phyloP scores from a whole-genome alignment of 2,797 vertebrate species.

The Syngnathus rostellatus region DNA sequence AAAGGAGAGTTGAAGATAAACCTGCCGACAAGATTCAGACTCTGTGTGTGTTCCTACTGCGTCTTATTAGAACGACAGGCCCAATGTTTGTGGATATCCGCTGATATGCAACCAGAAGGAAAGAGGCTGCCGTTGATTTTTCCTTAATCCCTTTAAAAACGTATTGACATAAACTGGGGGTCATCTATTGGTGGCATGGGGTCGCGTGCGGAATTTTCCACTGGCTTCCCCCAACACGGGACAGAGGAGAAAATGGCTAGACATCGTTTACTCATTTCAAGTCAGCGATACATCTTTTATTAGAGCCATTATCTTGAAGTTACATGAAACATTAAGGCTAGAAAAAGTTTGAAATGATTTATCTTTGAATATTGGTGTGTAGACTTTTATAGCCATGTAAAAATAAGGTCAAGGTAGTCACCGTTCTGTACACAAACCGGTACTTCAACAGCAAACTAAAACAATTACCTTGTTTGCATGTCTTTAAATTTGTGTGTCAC shows the following conservation, averaged over 20 bases:
- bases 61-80: constrained; percentile 26
- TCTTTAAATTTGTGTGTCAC: neutral
- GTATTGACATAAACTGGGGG: constrained; percentile 31
- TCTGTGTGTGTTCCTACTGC: constrained; percentile 20
- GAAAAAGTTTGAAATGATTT: too few species aligned
- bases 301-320: too few species aligned
- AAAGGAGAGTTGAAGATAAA: constrained; percentile 36
- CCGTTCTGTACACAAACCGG: neutral
- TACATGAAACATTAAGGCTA: too few species aligned
- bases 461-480: neutral
- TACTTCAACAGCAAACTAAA: neutral
- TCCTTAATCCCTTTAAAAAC: constrained; percentile 28
- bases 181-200: constrained; percentile 17
- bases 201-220: constrained; percentile 36
- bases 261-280: neutral
- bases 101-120: constrained; percentile 31
- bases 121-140: constrained; percentile 34
- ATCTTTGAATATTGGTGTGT: too few species aligned
- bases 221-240: constrained; percentile 4
- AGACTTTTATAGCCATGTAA: neutral
- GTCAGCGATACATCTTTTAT: too few species aligned
- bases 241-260: neutral
- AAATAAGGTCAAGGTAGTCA: neutral
- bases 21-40: constrained; percentile 16
- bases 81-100: constrained; percentile 30